Conservation (phyloP, 2,113 vertebrate genomes). For the Cercopithecus mona region DNA sequence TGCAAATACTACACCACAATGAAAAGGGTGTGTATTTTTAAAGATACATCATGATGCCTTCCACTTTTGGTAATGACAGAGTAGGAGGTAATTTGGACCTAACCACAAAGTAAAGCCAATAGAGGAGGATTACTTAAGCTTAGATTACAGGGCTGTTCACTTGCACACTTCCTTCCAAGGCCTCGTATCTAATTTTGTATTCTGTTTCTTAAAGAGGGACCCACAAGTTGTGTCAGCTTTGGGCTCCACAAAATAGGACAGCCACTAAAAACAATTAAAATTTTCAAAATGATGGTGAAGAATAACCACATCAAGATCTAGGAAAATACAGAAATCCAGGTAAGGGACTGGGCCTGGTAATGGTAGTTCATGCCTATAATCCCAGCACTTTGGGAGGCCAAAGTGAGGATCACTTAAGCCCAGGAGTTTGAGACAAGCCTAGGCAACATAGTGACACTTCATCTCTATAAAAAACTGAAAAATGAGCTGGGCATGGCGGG, state of each 20-base stretch:
- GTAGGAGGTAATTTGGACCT: background rate
- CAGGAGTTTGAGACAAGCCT: too few relatives aligned
- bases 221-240: background rate
- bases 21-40: background rate
- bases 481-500: too few relatives aligned
- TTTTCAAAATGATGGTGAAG: background rate
- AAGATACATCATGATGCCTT: background rate
- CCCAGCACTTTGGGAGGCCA: too few relatives aligned
- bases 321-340: background rate
- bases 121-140: background rate
- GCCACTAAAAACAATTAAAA: background rate
- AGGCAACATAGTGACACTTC: too few relatives aligned
- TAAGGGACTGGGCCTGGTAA: too few relatives aligned
- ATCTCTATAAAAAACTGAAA: too few relatives aligned
- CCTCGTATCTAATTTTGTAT: background rate
- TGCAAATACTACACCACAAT: background rate
- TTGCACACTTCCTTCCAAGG: background rate
- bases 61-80: background rate
- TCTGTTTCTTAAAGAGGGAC: background rate
- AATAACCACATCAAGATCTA: background rate
- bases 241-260: background rate
- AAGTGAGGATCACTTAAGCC: too few relatives aligned
- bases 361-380: too few relatives aligned
- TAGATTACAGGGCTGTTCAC: background rate
- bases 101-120: background rate